Evolutionary conservation across 92 coral and sea anemone genomes (phyloP).

Genomic region (Epizoanthus stellaris): DNA sequence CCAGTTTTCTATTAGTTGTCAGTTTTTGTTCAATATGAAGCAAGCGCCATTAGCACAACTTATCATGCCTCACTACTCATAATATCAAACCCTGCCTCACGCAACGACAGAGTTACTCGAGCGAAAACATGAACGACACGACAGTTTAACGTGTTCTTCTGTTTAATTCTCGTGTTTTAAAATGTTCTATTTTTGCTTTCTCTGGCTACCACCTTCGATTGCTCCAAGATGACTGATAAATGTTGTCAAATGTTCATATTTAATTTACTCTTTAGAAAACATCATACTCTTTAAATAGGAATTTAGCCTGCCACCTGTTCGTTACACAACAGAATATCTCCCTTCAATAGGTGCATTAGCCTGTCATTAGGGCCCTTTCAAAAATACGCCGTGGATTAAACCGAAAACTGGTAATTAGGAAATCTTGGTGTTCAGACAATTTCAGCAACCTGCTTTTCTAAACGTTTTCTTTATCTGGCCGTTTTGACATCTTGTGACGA

Average conservation of each 20-base stretch:
- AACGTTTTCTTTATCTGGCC: neutral
- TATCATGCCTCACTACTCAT: too few relatives aligned
- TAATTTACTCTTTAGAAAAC: conserved; percentile 9
- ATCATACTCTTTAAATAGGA: neutral
- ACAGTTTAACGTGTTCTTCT: too few relatives aligned
- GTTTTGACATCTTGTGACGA: neutral
- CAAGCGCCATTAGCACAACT: too few relatives aligned
- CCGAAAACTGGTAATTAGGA: neutral
- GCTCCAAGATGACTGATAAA: neutral
- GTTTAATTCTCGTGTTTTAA: neutral
- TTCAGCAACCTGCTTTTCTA: neutral
- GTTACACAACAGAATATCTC: neutral
- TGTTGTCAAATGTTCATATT: neutral
- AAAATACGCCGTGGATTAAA: neutral
- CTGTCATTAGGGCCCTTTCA: neutral
- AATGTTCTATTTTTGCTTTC: neutral
- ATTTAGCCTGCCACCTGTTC: conserved; percentile 14
- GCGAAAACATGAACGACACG: too few relatives aligned
- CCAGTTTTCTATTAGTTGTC: too few relatives aligned
- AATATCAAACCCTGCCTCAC: too few relatives aligned
- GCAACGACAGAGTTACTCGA: too few relatives aligned
- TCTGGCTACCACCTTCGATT: neutral
- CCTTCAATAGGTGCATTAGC: neutral
- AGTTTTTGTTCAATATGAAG: too few relatives aligned
- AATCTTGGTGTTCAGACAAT: neutral